Evolutionary conservation across 2,113 vertebrate genomes (phyloP), one percentile per base, ranked within the genome.

Genomic region (Pachypanchax playfairii): DNA sequence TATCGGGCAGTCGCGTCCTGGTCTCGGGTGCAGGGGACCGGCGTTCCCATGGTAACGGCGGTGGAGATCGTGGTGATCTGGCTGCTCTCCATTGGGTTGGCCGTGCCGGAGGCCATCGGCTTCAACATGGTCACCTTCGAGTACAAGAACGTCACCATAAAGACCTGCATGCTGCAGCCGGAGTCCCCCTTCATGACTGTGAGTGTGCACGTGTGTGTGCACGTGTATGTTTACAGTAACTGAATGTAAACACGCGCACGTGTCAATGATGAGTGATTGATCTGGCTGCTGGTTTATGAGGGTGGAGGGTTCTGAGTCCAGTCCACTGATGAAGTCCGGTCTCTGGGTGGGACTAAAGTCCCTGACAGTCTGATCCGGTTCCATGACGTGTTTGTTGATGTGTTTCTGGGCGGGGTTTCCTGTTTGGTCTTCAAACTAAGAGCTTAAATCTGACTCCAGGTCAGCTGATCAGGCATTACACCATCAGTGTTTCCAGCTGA

Each of bases 1-100:
- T 99, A 98, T 13, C 93, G 96, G 38, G 97, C 96, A 2, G 97
- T 99, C 61, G 94, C 92, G 0, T 98, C 97, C 25, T 98, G 97
- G 97, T 97, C 92, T 15, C 92, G 97, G 3, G 94, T 99, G 6
- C 95, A 95, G 67, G 93, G 94, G 5, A 94, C 92, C 1, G 95
- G 97, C 20, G 90, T 99, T 52, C 96, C 97, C 0, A 88, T 89
- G 81, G 86, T 91, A 29, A 99, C 96, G 0, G 94, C 92, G 9
- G 85, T 96, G 53, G 94, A 96, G 87, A 97, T 98, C 7, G 82
- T 94, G 70, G 87, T 77, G 77, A 96, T 99, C 68, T 99, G 97
- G 96, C 75, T 94, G 74, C 85, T 98, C 20, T 97, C 97, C 20
- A 84, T 92, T 17, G 47, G 92, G 18, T 73, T 98, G 75, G 97